These are phyloP conservation scores for Acanthiza pusilla DNA, from an alignment of 2,797 vertebrate genomes.

Conservation along the genomic window DNA sequence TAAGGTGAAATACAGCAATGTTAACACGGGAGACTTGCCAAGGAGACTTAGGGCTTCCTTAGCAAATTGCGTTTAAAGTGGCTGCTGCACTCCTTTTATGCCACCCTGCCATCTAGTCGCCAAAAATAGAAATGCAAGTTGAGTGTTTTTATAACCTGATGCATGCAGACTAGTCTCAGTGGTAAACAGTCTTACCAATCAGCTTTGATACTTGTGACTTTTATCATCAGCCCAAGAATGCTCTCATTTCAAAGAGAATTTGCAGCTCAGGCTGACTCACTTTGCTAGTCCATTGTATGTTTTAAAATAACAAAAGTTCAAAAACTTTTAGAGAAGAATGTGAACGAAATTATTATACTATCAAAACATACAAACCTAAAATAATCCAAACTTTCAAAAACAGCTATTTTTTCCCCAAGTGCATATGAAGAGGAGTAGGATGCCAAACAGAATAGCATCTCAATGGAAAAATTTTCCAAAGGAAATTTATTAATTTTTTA, in stretches of 20 bases:
- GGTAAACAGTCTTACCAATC: not conserved
- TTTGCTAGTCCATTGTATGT: not conserved
- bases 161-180: rapidly evolving
- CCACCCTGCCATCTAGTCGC: not conserved
- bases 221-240: not conserved
- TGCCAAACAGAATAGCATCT: not conserved
- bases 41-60: rapidly evolving
- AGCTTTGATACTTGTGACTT: not conserved
- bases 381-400: not conserved
- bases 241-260: not conserved
- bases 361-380: not conserved
- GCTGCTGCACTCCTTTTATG: not conserved
- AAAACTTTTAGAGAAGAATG: not conserved
- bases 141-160: not conserved
- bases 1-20: not conserved
- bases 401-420: not conserved
- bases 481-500: not conserved
- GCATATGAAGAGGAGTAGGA: not conserved
- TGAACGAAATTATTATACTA: not conserved
- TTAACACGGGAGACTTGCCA: not conserved
- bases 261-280: not conserved
- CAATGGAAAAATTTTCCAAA: not conserved
- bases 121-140: not conserved
- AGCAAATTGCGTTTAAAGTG: rapidly evolving
- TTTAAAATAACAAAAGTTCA: not conserved